A percentile compares a stretch with the other conserved stretches of the same genome.
Conservation (phyloP, 2,888 invertebrate genomes). For the Camptogramma bilineatum region DNA sequence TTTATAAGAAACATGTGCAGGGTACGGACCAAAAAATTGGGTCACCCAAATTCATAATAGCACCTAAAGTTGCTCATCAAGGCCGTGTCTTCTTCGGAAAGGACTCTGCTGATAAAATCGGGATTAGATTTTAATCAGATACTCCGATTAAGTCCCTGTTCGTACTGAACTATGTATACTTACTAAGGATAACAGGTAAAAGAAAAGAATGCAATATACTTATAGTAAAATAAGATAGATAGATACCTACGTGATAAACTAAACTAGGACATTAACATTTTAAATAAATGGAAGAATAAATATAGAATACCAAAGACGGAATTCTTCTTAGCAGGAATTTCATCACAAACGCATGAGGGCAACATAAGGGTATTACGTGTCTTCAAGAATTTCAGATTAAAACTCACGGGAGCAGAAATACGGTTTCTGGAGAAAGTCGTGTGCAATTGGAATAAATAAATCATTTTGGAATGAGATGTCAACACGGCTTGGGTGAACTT, state of each 20-base stretch:
- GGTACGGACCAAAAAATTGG: conserved; percentile 37
- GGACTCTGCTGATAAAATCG: conserved; percentile 23
- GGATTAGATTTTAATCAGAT: conserved; percentile 25
- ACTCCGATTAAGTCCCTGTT: not conserved
- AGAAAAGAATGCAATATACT: not conserved
- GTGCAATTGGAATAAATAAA: conserved; percentile 21
- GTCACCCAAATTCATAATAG: conserved; percentile 45
- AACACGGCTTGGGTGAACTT: conserved; percentile 7
- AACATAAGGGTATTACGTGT: conserved; percentile 25
- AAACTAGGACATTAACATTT: conserved; percentile 1
- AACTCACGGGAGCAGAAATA: conserved; percentile 25
- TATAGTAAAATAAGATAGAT: too few relatives aligned
- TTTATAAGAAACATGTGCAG: conserved; percentile 36
- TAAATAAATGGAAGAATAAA: conserved; percentile 13
- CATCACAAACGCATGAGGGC: conserved; percentile 32
- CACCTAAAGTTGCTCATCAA: conserved; percentile 33
- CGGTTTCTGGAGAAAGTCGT: conserved; percentile 16
- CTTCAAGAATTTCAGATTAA: conserved; percentile 37
- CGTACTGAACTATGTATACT: not conserved
- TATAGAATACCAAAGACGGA: conserved; percentile 23
- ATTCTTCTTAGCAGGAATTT: conserved; percentile 30
- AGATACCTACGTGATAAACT: not conserved
- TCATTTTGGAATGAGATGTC: conserved; percentile 15
- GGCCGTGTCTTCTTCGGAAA: conserved; percentile 30
- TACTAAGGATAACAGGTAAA: not conserved